Conservation (phyloP, 2,797 vertebrate genomes). For the Trematomus bernacchii region DNA sequence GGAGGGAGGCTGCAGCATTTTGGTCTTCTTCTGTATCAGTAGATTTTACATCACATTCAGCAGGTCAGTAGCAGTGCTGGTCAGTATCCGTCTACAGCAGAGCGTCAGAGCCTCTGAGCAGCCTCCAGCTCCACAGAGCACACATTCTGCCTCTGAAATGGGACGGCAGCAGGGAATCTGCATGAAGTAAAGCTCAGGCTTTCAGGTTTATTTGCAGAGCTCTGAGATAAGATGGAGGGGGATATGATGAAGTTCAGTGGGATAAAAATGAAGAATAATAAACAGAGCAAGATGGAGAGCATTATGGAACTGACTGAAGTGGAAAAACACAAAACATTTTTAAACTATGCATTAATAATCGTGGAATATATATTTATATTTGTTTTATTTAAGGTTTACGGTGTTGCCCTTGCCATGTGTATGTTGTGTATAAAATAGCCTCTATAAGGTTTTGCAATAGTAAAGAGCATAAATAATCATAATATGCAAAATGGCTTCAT, state of each 20-base stretch:
- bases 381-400: not conserved
- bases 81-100: constrained; percentile 23
- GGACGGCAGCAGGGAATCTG: constrained; percentile 69
- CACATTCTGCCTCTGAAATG: constrained; percentile 44
- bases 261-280: constrained; percentile 36
- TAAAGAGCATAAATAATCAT: not conserved
- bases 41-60: constrained; percentile 27
- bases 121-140: constrained; percentile 43
- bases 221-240: constrained; percentile 56
- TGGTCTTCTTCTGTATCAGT: constrained; percentile 9
- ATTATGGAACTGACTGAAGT: not conserved
- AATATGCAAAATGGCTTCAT: not conserved
- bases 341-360: not conserved
- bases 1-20: not conserved
- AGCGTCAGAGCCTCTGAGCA: constrained; percentile 44
- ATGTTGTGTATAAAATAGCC: not conserved
- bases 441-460: no score
- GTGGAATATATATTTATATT: not conserved
- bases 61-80: constrained; percentile 29
- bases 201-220: constrained; percentile 67
- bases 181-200: constrained; percentile 58
- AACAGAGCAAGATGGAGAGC: constrained; percentile 13
- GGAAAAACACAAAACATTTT: not conserved
- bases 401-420: not conserved
- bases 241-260: constrained; percentile 35